phyloP scores from a whole-genome alignment of 2,797 vertebrate genomes.

The Vespertilio murinus region DNA sequence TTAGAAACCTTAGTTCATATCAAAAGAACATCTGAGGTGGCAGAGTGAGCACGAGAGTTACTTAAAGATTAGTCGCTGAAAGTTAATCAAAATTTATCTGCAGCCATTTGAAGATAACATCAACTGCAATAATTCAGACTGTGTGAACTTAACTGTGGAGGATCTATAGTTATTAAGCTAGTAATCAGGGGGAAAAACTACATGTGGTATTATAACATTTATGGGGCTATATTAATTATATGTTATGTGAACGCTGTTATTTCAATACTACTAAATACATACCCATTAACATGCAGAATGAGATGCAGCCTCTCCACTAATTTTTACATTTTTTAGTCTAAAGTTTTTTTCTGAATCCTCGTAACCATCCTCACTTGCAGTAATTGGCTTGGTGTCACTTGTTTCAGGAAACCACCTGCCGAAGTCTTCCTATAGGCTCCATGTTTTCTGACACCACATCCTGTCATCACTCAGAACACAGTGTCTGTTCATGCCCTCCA shows the following conservation, averaged over 20 bases:
- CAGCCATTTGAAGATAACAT: not conserved
- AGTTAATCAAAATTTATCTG: constrained; percentile 23
- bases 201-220: constrained; percentile 52
- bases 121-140: not conserved
- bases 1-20: constrained; percentile 20
- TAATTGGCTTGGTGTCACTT: not conserved
- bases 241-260: not conserved
- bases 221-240: constrained; percentile 29
- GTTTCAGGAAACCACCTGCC: not conserved
- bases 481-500: not conserved
- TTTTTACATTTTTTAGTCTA: not conserved
- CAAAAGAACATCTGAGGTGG: not conserved
- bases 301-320: not conserved
- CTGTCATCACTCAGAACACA: not conserved
- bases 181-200: not conserved
- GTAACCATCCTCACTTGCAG: not conserved
- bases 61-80: not conserved
- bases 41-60: not conserved
- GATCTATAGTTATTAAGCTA: not conserved
- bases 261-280: not conserved
- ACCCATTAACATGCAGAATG: constrained; percentile 4
- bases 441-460: not conserved
- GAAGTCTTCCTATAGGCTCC: not conserved
- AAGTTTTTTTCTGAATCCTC: not conserved
- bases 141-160: not conserved